A percentile compares a stretch with the other conserved stretches of the same genome.
These are phyloP conservation scores for Gambusia holbrooki DNA, from an alignment of 2,113 vertebrate species.

Conservation along the genomic window DNA sequence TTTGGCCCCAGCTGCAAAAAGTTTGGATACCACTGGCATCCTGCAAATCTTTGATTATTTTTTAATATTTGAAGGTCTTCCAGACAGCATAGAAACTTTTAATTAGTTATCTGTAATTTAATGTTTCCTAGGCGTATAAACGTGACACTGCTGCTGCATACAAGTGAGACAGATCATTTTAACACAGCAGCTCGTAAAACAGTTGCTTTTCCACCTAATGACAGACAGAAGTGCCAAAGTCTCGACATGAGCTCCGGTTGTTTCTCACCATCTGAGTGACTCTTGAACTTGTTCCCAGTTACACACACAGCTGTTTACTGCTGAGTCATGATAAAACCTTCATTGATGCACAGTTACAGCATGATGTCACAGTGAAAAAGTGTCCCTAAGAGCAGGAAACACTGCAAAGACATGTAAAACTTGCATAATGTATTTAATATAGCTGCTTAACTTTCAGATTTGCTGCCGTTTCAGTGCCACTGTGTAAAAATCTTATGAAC, in stretches of 20 bases:
- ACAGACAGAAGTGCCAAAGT: not conserved
- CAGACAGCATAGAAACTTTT: too few species aligned
- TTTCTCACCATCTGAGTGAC: not conserved
- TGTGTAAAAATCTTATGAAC: too few species aligned
- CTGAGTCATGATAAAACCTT: slow-evolving; percentile 15
- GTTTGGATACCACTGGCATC: too few species aligned
- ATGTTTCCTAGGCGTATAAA: too few species aligned
- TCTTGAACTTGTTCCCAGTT: not conserved
- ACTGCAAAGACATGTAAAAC: not conserved
- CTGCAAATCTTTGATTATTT: too few species aligned
- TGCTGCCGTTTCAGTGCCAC: too few species aligned
- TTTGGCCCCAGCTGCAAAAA: too few species aligned
- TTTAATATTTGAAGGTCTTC: too few species aligned
- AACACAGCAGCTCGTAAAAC: not conserved
- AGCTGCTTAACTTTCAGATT: not conserved
- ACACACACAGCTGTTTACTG: slow-evolving; percentile 24
- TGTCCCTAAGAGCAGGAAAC: not conserved
- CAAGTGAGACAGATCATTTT: not conserved
- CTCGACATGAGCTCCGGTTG: not conserved
- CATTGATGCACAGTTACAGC: not conserved
- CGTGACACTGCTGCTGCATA: too few species aligned
- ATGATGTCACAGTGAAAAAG: not conserved
- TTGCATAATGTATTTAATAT: not conserved
- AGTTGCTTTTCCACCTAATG: not conserved
- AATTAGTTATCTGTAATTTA: too few species aligned